phyloP scores from a whole-genome alignment of 2,888 invertebrate genomes.

The Archips crataeganus region DNA sequence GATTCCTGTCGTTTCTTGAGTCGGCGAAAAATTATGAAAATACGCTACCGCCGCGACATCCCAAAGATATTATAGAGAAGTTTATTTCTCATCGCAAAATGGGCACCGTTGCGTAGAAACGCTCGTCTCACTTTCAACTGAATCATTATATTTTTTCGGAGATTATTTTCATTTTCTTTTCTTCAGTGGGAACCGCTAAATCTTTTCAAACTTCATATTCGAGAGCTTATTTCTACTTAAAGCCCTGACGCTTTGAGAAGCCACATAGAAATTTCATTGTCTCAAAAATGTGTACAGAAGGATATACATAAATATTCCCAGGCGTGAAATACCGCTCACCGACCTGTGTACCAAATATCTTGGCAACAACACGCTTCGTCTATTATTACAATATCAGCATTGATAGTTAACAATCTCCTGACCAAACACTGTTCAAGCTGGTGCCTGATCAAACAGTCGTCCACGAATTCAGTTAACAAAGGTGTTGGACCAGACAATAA shows the following conservation, averaged over 20 bases:
- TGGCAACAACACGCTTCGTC: conserved; percentile 17
- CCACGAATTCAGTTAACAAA: conserved; percentile 23
- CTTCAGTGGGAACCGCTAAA: neutral
- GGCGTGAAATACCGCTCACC: neutral
- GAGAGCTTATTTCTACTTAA: conserved; percentile 3
- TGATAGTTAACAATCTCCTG: conserved; percentile 26
- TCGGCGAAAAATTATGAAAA: conserved; percentile 1
- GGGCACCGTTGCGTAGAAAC: conserved; percentile 9
- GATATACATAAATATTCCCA: neutral
- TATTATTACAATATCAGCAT: conserved; percentile 25
- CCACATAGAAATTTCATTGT: neutral
- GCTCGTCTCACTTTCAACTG: conserved; percentile 16
- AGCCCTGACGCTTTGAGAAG: neutral
- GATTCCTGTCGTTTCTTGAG: conserved; percentile 1
- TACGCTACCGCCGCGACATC: neutral
- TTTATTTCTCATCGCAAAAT: neutral
- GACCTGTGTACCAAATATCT: conserved; percentile 19
- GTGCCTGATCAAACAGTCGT: conserved; percentile 32
- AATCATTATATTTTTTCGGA: too few species aligned
- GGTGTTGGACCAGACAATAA: conserved; percentile 18
- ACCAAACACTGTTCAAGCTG: conserved; percentile 21
- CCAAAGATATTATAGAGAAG: conserved; percentile 5
- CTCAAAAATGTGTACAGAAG: neutral
- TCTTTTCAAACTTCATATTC: conserved; percentile 7
- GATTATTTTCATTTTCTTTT: conserved; percentile 21